Evolutionary conservation across 2,113 vertebrate genomes (phyloP).

Genomic region (Otis tarda): DNA sequence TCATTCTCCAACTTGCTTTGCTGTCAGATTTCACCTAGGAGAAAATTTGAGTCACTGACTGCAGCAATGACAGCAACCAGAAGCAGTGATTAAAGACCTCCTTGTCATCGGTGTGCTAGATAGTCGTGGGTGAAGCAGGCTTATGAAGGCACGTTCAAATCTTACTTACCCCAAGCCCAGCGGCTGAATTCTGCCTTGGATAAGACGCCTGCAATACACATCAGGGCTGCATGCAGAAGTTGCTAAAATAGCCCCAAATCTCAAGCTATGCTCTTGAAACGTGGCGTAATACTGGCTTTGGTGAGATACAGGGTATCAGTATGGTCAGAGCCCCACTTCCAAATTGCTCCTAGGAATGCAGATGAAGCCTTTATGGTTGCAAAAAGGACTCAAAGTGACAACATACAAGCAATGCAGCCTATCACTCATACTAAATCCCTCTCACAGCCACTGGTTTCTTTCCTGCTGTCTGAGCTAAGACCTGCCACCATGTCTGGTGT

Average conservation of each 20-base stretch:
- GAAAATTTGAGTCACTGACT: conserved; percentile 44
- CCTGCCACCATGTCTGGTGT: background rate
- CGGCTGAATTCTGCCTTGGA: background rate
- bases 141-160: background rate
- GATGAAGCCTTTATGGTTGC: background rate
- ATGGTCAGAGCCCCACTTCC: background rate
- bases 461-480: background rate
- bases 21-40: conserved; percentile 57
- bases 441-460: background rate
- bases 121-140: background rate
- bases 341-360: background rate
- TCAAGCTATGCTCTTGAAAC: background rate
- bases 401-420: background rate
- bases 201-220: background rate
- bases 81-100: conserved; percentile 49
- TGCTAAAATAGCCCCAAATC: background rate
- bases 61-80: conserved; percentile 39
- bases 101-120: background rate
- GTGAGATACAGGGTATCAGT: background rate
- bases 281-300: background rate
- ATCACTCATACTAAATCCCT: background rate
- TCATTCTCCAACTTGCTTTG: conserved; percentile 35
- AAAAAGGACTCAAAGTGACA: background rate
- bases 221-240: background rate
- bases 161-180: background rate